Conservation (phyloP, 1,140 invertebrate species). For the Diorhabda elongata region DNA sequence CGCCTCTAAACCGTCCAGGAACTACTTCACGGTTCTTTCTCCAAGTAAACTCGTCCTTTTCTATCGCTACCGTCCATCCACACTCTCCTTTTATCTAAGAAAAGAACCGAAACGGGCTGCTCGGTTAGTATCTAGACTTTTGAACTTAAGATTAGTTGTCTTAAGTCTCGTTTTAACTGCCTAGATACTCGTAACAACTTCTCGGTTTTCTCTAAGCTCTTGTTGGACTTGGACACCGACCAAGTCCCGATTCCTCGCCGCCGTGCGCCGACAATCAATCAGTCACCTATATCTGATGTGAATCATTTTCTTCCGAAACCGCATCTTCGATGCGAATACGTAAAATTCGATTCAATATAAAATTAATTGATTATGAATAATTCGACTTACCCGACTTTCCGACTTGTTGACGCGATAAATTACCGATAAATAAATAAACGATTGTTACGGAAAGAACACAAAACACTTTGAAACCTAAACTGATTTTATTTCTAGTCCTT, state of each 20-base stretch:
- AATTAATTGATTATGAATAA: background rate
- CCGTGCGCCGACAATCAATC: background rate
- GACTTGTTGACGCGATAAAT: constrained; percentile 16
- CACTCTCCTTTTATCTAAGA: no score
- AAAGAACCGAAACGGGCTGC: no score
- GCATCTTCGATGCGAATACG: background rate
- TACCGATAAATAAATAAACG: constrained; percentile 29
- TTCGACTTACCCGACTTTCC: background rate
- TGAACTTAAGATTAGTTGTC: no score
- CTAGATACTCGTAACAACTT: no score
- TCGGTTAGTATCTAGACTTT: no score
- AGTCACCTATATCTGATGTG: background rate
- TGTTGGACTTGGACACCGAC: no score
- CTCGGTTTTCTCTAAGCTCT: no score
- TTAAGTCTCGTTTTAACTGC: no score
- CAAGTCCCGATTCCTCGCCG: no score
- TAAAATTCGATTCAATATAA: background rate
- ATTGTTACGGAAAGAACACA: constrained; percentile 31
- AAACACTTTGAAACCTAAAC: constrained; percentile 31
- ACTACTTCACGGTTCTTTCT: background rate
- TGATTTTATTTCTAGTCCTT: constrained; percentile 36
- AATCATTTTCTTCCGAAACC: background rate
- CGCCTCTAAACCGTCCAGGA: background rate
- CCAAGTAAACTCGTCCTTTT: background rate
- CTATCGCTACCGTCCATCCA: background rate